Base-by-base conservation (phyloP, 2,888 invertebrate genomes). In the Siphlonurus alternatus region DNA sequence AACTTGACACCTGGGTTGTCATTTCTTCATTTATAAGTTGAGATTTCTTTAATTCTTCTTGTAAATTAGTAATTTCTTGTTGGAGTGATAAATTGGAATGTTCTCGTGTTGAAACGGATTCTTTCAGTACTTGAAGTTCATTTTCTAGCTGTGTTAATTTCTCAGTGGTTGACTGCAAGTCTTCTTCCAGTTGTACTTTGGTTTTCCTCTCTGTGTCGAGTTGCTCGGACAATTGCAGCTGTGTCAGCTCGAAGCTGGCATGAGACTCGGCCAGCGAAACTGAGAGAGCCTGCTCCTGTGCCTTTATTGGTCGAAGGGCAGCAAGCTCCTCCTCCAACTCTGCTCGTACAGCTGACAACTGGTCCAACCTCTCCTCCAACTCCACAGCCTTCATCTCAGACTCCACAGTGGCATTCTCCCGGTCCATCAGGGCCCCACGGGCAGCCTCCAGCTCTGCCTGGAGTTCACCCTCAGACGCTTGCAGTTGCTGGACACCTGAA, bases 381-480 rank as follows among this genome's bases (percentile, higher is more conserved):
- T 89, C 87, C 53, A 88, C 86, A 5, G 86, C 83, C 69, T 84
- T 85, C 72, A 91, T 85, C 78, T 91, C 88, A 1, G 87, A 83
- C 24, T 83, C 83, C n/a, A 90, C 88, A 72, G 85, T 83, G 63
- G 81, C 56, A 56, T 56, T n/a, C 5, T 56, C 56, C 7, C 56
- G n/a, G 7, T 56, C 56, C 20, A 18, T 10, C 7, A 56, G 19
- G 7, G 22, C 22, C 5, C 15, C 22, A 18, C 20, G n/a, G 7
- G 56, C 56, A 56, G 56, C 56, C n/a, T 56, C 56, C 7, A 56
- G n/a, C 56, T 56, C 56, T 10, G 56, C 22, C n/a, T 56, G 56
- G 7, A 56, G 56, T n/a, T 56, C 56, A 56, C 19, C n/a, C 20
- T 56, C 56, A 20, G 56, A 56, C n/a, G 56, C 56, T 56, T 22